Evolutionary conservation across 1,140 invertebrate species (phyloP), one percentile per base, ranked within the genome.

Genomic region (Polypedilum vanderplanki): DNA sequence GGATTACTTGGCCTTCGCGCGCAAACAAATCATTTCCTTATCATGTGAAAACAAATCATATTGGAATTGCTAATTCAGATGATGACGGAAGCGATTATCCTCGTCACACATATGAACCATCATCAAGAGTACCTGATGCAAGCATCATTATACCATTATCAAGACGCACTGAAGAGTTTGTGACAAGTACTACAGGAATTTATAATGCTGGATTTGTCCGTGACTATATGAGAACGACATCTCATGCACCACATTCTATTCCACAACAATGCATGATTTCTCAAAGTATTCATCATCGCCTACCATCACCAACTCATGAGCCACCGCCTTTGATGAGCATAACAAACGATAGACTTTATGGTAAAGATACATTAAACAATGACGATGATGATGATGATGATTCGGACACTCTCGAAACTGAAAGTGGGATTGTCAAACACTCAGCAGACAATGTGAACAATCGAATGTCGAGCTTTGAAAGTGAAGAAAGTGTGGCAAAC

Each of bases 21-120:
- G 90, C 91, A 1, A 95, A 95, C 78, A 90, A 89, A 78, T 93
- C 93, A 78, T 95, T 95, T 79, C 93, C 93, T 0, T 96, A 91
- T 80, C 93, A 95, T 79, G 91, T 95, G 0, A 81, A 90, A 73
- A 95, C 93, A 0, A 90, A 91, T 8, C 93, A 95, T 83, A 89
- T 91, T 64, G 88, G 88, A 7, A 84, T 89, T 5, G 85, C 85
- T 64, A 84, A 83, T n/a, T 79, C 88, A 7, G 81, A 86, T 65
- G 90, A 90, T 80, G 84, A 86, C 9, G 86, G 87, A 57, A 87
- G 89, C 77, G 83, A 85, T 1, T 91, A 91, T 78, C 88, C 89
- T 0, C 74, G 79, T 20, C 74, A 77, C 12, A 74, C 41, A 70
- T 76, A 76, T 74, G 76, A 75, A 24, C 76, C 74, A 18, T 12